Base-by-base conservation (phyloP, 1,140 invertebrate species). In the Leptopilina boulardi region DNA sequence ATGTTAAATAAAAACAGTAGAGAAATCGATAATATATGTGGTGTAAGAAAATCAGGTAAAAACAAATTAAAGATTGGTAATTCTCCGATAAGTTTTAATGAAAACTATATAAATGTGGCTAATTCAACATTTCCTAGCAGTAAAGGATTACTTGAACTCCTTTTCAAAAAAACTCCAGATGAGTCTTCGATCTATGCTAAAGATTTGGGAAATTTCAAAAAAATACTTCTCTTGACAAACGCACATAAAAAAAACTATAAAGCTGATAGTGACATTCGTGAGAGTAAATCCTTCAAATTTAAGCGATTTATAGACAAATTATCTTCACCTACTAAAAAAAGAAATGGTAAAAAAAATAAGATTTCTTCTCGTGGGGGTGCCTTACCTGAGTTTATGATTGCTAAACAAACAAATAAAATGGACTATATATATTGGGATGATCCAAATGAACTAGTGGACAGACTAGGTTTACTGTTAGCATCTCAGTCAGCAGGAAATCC, bases 201-300 rank as follows among this genome's bases (percentile, higher is more conserved):
- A 26, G 80, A 81, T 77, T 23, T 38, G 13, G 38, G 66, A 30
- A 66, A 18, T 23, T 79, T 75, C 71, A 77, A 75, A 70, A 34
- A 56, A 42, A 82, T 79, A 74, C 21, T 79, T 23, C 23, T 73
- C 47, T 26, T 6, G 23, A 79, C 77, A n/a, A 81, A 81, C 70
- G 77, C 77, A 0, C 13, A 79, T 34, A 79, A 38, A 75, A 81
- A 81, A 59, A 19, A 51, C 23, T 78, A 79, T 54, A 75, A 59
- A 47, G 41, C 13, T 38, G 47, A 18, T 9, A 54, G 70, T 19
- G 44, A 47, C 0, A 15, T 47, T 47, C n/a, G n/a, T n/a, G n/a
- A n/a, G n/a, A n/a, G n/a, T n/a, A n/a, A n/a, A n/a, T n/a, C n/a
- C n/a, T n/a, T n/a, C n/a, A n/a, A n/a, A n/a, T n/a, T n/a, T n/a